phyloP scores from a whole-genome alignment of 2,797 vertebrate genomes.

The Scolopax rusticola region DNA sequence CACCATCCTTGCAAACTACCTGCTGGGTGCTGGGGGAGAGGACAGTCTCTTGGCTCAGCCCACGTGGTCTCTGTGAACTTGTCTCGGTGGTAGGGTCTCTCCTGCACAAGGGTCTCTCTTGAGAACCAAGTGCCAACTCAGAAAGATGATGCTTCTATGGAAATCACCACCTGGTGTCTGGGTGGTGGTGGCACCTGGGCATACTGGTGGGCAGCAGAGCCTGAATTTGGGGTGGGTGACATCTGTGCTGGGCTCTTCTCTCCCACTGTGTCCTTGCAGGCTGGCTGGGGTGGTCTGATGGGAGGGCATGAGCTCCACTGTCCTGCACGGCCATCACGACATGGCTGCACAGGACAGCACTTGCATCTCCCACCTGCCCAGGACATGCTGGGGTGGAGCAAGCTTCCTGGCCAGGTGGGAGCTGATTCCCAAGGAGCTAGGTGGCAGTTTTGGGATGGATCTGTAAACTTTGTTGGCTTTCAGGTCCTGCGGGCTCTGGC shows the following conservation, averaged over 20 bases:
- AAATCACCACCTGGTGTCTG: background rate
- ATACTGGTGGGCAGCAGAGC: background rate
- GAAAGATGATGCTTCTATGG: background rate
- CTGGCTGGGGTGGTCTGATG: background rate
- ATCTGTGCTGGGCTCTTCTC: background rate
- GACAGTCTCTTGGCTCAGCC: background rate
- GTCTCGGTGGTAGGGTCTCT: background rate
- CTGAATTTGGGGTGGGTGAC: background rate
- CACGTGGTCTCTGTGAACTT: background rate
- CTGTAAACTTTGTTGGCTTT: background rate
- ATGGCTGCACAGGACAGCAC: background rate
- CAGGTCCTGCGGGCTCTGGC: slow-evolving; percentile 49
- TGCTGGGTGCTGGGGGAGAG: background rate
- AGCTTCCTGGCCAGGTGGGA: background rate
- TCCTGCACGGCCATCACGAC: accelerated
- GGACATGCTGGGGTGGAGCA: background rate
- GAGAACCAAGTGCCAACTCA: background rate
- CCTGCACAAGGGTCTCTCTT: background rate
- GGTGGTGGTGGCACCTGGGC: background rate
- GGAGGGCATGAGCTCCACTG: background rate
- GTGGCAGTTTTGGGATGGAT: background rate
- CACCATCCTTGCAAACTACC: background rate
- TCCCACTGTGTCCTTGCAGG: accelerated
- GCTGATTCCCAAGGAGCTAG: background rate
- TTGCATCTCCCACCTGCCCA: accelerated